Percentiles rank a stretch among this genome's conserved stretches.
Conservation (phyloP, 2,888 invertebrate genomes). For the Noctua janthe region DNA sequence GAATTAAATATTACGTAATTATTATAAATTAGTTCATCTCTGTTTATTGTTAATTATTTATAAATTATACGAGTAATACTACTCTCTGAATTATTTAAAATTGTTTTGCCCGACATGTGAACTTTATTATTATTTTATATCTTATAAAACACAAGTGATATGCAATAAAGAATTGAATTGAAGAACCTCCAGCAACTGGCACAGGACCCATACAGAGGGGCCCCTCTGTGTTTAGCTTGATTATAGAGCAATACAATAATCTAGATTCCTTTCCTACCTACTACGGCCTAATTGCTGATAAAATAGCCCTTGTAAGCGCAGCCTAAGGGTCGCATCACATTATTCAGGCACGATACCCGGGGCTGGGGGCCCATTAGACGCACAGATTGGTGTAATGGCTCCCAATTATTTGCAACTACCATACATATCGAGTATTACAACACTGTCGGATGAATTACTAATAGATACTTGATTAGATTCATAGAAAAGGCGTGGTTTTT, state of each 20-base stretch:
- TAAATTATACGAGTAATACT: no score
- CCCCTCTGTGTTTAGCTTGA: no score
- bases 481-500: not conserved
- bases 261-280: not conserved
- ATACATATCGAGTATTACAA: constrained; percentile 43
- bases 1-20: no score
- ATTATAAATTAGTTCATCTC: no score
- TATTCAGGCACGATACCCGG: constrained; percentile 31
- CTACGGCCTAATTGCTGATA: not conserved
- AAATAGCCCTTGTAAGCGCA: not conserved
- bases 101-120: no score
- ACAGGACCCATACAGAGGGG: no score
- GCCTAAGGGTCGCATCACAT: constrained; percentile 55
- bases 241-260: not conserved
- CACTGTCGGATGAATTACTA: constrained; percentile 22
- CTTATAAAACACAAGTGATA: no score
- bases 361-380: constrained; percentile 50
- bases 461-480: constrained; percentile 26
- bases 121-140: no score
- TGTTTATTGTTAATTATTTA: no score
- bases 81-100: no score
- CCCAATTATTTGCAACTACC: constrained; percentile 61
- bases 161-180: no score
- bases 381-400: constrained; percentile 63
- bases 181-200: no score